A percentile compares a stretch with the other conserved stretches of the same genome.
phyloP scores from a whole-genome alignment of 2,797 vertebrate species.

The Clarias laeviceps region DNA sequence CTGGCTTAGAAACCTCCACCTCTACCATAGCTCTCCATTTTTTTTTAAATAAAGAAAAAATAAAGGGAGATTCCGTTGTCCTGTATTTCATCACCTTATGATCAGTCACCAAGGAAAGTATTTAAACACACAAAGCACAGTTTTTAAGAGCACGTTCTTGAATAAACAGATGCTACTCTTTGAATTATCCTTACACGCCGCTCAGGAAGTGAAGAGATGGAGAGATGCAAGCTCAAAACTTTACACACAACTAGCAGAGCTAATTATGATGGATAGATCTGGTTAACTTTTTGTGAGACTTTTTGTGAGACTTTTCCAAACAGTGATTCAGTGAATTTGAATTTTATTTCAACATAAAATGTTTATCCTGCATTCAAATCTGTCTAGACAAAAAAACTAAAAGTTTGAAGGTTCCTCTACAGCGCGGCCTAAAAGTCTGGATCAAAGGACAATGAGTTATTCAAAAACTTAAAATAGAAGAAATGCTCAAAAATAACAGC shows the following conservation, averaged over 20 bases:
- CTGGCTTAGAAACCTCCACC: slow-evolving; percentile 34
- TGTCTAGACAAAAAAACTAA: neutral
- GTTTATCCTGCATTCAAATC: neutral
- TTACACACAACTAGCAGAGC: neutral
- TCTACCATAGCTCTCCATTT: neutral
- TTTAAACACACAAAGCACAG: slow-evolving; percentile 8
- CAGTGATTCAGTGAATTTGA: neutral
- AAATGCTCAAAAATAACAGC: too few relatives aligned
- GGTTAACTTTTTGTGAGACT: neutral
- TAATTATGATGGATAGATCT: neutral
- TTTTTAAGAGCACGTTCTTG: neutral
- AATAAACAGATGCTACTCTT: slow-evolving; percentile 7
- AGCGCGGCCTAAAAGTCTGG: too few relatives aligned
- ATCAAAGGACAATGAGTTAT: too few relatives aligned
- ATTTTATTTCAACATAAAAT: too few relatives aligned
- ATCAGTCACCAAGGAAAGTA: neutral
- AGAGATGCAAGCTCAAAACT: neutral
- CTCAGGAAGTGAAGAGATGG: neutral
- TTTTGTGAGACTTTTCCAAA: neutral
- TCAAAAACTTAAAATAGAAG: too few relatives aligned
- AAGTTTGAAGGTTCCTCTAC: neutral
- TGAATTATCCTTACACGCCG: neutral
- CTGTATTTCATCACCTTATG: slow-evolving; percentile 15
- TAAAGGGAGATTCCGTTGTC: neutral
- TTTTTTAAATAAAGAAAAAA: neutral